Base-by-base conservation (phyloP, 2,888 invertebrate species). In the Apamea crenata region DNA sequence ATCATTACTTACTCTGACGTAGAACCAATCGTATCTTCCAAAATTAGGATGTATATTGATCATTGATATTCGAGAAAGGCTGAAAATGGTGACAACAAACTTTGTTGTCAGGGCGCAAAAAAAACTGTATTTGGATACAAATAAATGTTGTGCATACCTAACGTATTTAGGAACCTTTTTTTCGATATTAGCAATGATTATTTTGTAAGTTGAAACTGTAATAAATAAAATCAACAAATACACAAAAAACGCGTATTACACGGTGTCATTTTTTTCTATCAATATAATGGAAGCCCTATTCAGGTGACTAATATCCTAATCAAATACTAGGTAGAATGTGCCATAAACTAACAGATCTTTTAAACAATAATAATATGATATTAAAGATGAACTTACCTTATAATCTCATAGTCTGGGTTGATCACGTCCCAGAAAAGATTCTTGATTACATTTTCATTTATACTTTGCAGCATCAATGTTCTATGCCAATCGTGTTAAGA, bases 341-440 rank as follows among this genome's bases (percentile, higher is more conserved):
- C 12, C 18, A 36, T 12, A 2, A 16, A 71, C 0, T 18, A 47
- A 21, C 0, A 40, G 5, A 21, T 32, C 0, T 18, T 21, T 16
- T 2, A n/a, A 44, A 65, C 29, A 10, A 72, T 32, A 59, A 6
- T 36, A 14, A 7, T n/a, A 18, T 14, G 67, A 32, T 12, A 32
- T 1, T 71, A 4, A 36, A 2, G 1, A 6, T 56, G 10, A 78
- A 66, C 80, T 82, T 78, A 87, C 87, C 87, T 85, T 88, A 56
- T 14, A 29, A 77, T 65, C 12, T 61, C 68, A 79, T 72, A 50
- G 47, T 78, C 61, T 71, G 29, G 53, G 59, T 61, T 66, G 50
- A 59, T 67, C 61, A 59, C 32, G 66, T 65, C 73, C 71, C 40
- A 67, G n/a, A 67, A 69, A 66, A 44, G 18, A 76, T 59, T 53